These are phyloP conservation scores for Sciurus vulgaris DNA, from an alignment of 2,797 vertebrate species.

Conservation along the genomic window DNA sequence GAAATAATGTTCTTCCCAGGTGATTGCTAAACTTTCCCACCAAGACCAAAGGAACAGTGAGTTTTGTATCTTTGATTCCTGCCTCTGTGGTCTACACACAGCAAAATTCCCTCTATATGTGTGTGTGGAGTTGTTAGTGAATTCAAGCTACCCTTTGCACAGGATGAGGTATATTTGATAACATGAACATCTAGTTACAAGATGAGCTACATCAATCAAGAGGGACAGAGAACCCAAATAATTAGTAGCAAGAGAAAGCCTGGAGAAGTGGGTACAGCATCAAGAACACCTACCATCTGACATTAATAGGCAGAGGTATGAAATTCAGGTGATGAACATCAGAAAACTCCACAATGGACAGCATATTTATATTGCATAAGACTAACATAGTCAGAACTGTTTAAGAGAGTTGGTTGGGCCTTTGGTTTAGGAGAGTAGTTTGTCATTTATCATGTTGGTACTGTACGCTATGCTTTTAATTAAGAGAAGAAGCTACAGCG, in stretches of 20 bases:
- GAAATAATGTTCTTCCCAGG: slow-evolving; percentile 34
- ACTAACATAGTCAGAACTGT: background rate
- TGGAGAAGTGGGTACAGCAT: background rate
- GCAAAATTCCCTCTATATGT: background rate
- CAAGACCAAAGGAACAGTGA: background rate
- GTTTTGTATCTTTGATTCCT: slow-evolving; percentile 1
- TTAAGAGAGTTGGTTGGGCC: background rate
- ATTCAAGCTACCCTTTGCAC: background rate
- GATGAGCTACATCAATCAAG: background rate
- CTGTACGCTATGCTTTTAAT: background rate
- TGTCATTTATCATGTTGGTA: background rate
- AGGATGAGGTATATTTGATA: background rate
- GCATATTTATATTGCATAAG: background rate
- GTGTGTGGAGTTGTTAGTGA: background rate
- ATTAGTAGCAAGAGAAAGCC: background rate
- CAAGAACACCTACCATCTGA: background rate
- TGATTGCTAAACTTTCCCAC: slow-evolving; percentile 53
- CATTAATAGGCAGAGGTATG: background rate
- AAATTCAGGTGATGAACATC: background rate
- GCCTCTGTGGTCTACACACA: background rate
- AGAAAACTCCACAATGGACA: background rate
- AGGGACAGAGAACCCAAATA: background rate
- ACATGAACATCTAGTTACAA: background rate
- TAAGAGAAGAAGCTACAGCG: background rate
- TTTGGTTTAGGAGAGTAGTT: background rate